Conservation (phyloP, 2,797 vertebrate genomes). For the Odontamblyopus lacepedii region DNA sequence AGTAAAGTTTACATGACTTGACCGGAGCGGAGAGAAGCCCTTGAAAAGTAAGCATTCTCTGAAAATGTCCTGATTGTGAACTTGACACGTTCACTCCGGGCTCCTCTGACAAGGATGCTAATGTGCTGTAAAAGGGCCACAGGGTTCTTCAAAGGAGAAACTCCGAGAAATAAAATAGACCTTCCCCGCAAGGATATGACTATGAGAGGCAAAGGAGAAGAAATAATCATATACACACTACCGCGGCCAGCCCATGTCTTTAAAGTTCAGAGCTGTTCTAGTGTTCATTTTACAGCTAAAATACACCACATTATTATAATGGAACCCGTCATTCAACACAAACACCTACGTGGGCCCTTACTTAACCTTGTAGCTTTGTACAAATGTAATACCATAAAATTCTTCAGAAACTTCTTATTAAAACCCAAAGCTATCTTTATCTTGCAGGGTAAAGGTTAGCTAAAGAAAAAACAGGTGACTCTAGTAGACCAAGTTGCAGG, state of each 20-base stretch:
- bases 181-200: conserved; percentile 15
- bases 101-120: conserved; percentile 48
- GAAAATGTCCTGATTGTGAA: conserved; percentile 26
- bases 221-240: not conserved
- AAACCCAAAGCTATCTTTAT: too few relatives aligned
- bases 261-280: not conserved
- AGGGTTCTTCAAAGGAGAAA: conserved; percentile 31
- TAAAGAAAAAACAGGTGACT: too few relatives aligned
- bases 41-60: conserved; percentile 20
- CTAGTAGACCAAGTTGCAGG: too few relatives aligned
- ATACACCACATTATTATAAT: too few relatives aligned
- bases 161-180: conserved; percentile 19
- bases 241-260: not conserved
- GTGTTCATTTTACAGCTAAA: not conserved
- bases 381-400: too few relatives aligned
- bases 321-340: too few relatives aligned
- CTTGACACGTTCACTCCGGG: conserved; percentile 30
- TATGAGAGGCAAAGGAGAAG: conserved; percentile 20
- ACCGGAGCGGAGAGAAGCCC: not conserved
- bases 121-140: conserved; percentile 51
- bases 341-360: too few relatives aligned
- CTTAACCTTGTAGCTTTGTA: too few relatives aligned
- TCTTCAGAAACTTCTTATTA: too few relatives aligned
- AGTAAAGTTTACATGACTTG: not conserved
- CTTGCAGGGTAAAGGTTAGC: too few relatives aligned